Conservation (phyloP, 2,113 vertebrate genomes). For the Sigmodon hispidus region DNA sequence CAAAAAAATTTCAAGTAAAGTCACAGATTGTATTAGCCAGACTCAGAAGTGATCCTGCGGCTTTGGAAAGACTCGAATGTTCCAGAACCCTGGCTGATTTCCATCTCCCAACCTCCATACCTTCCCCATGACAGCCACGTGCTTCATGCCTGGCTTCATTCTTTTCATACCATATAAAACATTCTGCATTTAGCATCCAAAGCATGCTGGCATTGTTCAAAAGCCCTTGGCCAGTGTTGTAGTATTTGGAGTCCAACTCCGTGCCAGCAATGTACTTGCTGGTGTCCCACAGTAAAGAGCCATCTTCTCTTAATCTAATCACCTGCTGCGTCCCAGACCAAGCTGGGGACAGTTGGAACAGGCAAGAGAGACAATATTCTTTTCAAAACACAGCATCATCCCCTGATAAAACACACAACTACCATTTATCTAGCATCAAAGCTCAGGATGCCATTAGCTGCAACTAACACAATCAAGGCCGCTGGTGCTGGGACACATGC, state of each 20-base stretch:
- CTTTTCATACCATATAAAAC: neutral
- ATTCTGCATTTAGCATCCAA: neutral
- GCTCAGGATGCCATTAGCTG: rapidly evolving
- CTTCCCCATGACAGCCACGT: neutral
- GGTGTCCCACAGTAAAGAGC: neutral
- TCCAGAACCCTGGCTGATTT: neutral
- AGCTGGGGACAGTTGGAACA: neutral
- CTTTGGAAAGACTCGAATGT: neutral
- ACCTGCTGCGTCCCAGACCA: neutral
- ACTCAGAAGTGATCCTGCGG: neutral
- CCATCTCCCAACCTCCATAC: neutral
- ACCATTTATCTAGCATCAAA: neutral
- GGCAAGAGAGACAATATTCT: neutral
- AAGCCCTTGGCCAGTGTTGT: neutral
- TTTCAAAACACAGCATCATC: neutral
- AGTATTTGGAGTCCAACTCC: neutral
- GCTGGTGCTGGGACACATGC: neutral
- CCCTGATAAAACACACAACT: neutral
- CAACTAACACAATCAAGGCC: neutral
- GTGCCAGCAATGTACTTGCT: neutral
- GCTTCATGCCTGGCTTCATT: neutral
- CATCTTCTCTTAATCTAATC: constrained; percentile 22
- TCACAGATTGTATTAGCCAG: neutral
- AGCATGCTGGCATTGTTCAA: neutral
- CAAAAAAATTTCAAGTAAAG: neutral